Evolutionary conservation across 2,888 invertebrate genomes (phyloP).

Genomic region (Nephrotoma guestfalica): DNA sequence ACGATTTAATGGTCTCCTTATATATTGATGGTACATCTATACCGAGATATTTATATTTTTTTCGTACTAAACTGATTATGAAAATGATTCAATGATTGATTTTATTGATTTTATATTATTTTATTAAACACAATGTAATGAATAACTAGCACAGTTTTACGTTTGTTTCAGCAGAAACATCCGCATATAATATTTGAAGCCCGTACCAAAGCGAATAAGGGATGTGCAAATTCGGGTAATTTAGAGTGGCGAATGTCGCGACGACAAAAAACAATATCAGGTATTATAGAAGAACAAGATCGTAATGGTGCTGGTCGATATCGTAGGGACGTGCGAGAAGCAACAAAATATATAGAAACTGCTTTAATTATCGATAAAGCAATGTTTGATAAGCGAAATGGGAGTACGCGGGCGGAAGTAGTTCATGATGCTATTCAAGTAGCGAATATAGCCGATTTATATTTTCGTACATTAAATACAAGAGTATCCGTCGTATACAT

Average conservation of each 20-base stretch:
- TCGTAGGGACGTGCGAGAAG: slow-evolving; percentile 70
- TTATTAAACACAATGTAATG: not conserved
- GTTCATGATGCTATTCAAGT: slow-evolving; percentile 94
- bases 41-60: not conserved
- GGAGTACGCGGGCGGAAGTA: slow-evolving; percentile 73
- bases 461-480: slow-evolving; percentile 85
- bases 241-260: slow-evolving; percentile 58
- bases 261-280: slow-evolving; percentile 42
- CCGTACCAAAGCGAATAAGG: slow-evolving; percentile 77
- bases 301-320: slow-evolving; percentile 33
- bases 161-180: slow-evolving; percentile 81
- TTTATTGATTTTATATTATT: not conserved
- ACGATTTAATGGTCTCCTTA: not conserved
- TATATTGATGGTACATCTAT: not conserved
- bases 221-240: slow-evolving; percentile 70
- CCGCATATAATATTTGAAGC: slow-evolving; percentile 96
- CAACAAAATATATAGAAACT: slow-evolving; percentile 90
- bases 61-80: not conserved
- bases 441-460: slow-evolving; percentile 91
- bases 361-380: slow-evolving; percentile 92
- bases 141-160: slow-evolving; percentile 5
- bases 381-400: slow-evolving; percentile 88
- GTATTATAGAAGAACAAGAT: slow-evolving; percentile 28
- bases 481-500: slow-evolving; percentile 91
- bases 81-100: not conserved